Conservation (phyloP, 2,113 vertebrate genomes). For the Eublepharis macularius region DNA sequence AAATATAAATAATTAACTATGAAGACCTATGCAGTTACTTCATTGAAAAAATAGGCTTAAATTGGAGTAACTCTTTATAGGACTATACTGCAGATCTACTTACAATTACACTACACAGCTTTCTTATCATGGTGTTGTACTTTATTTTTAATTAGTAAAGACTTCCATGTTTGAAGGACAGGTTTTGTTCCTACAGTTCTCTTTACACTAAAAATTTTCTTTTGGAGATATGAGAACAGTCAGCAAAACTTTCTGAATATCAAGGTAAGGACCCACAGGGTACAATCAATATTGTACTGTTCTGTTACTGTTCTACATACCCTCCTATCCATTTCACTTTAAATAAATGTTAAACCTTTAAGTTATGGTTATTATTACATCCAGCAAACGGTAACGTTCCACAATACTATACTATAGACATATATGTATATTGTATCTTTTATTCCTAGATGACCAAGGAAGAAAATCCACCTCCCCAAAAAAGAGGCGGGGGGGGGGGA, state of each 20-base stretch:
- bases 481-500: too few species aligned
- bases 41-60: too few species aligned
- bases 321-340: background rate
- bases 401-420: constrained; percentile 9
- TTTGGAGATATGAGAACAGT: constrained; percentile 69
- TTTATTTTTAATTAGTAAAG: constrained; percentile 27
- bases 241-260: constrained; percentile 67
- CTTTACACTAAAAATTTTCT: constrained; percentile 59
- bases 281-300: background rate
- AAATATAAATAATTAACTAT: constrained; percentile 42
- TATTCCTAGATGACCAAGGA: constrained; percentile 42
- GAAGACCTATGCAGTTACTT: background rate
- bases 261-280: constrained; percentile 52
- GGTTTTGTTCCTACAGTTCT: constrained; percentile 53
- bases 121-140: constrained; percentile 39
- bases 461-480: constrained; percentile 44
- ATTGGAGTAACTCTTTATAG: background rate
- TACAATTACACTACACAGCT: constrained; percentile 3
- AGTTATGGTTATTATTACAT: background rate
- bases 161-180: constrained; percentile 59
- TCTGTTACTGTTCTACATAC: background rate
- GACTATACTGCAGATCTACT: background rate
- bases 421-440: too few species aligned
- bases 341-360: background rate
- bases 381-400: constrained; percentile 26